Evolutionary conservation across 2,113 vertebrate genomes (phyloP).

Genomic region (Herpailurus yagouaroundi): DNA sequence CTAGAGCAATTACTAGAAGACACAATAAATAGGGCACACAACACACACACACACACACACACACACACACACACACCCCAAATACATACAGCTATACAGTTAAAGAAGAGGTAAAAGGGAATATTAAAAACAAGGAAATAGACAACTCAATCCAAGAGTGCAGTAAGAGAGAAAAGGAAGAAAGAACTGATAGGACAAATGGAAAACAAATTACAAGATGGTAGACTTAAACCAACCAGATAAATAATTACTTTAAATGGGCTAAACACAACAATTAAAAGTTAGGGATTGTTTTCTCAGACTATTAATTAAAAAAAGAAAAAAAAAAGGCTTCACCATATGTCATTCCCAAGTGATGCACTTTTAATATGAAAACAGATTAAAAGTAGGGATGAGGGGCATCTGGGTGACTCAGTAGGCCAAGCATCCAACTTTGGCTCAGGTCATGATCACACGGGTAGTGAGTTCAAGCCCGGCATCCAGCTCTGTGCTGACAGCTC

Average conservation of each 20-base stretch:
- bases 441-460: no score
- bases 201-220: not conserved
- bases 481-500: no score
- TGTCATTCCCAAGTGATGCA: not conserved
- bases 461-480: no score
- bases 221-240: not conserved
- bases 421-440: no score
- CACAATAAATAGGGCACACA: not conserved
- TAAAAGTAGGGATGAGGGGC: not conserved
- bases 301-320: not conserved
- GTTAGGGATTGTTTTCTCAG: not conserved
- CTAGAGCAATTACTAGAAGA: not conserved
- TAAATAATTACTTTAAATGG: not conserved
- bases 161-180: not conserved
- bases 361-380: not conserved
- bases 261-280: not conserved
- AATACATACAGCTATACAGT: not conserved
- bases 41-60: not conserved
- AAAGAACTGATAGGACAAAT: not conserved
- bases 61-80: not conserved
- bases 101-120: not conserved
- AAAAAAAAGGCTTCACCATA: not conserved
- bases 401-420: no score
- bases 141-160: not conserved
- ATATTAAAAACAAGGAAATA: not conserved